Base-by-base conservation (phyloP, 2,113 vertebrate genomes). In the Dendropsophus ebraccatus region DNA sequence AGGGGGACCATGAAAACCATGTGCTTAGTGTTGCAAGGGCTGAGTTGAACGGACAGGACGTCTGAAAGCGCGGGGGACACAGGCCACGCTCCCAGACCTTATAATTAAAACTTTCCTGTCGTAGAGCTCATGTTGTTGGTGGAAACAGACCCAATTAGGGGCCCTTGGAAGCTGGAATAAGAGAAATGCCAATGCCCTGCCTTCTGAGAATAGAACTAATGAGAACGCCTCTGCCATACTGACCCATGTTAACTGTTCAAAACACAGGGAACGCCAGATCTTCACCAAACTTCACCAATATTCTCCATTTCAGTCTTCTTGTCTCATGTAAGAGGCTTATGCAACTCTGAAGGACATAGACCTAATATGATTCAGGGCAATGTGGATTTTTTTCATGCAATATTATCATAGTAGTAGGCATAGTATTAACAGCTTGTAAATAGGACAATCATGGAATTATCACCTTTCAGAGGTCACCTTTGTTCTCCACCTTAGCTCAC, bases 111-210 rank as follows among this genome's bases (percentile, higher is more conserved):
- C 92, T 90, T 92, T 94, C 92, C 89, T 88, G 90, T 93, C 92
- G 92, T 92, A 94, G 93, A 90, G 82, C 82, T 89, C 81, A 88
- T 85, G 90, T 92, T 88, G 88, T 92, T 92, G 93, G 90, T 89
- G 92, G 92, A 92, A 91, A 93, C 90, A 88, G 93, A 88, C 95
- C 94, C 96, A 96, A 95, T 96, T 96, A 97, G 90, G 92, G 81
- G 92, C 92, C 91, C 92, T 74, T 65, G 65, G 76, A 85, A 78
- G 45, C 62, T 80, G 62, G 16, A 60, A 30, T 49, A 69, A 70
- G 60, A 92, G 89, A 91, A 92, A 92, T 91, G 82, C 88, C 95
- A 95, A 96, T 94, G 95, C 95, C 93, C 84, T 86, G 82, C 70
- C 54, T 41, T 72, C 37, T 72, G 14, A 41, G 62, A 90, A 91